These are phyloP conservation scores for Sipunculus nudus DNA, from an alignment of 2,888 invertebrate species.

Conservation along the genomic window DNA sequence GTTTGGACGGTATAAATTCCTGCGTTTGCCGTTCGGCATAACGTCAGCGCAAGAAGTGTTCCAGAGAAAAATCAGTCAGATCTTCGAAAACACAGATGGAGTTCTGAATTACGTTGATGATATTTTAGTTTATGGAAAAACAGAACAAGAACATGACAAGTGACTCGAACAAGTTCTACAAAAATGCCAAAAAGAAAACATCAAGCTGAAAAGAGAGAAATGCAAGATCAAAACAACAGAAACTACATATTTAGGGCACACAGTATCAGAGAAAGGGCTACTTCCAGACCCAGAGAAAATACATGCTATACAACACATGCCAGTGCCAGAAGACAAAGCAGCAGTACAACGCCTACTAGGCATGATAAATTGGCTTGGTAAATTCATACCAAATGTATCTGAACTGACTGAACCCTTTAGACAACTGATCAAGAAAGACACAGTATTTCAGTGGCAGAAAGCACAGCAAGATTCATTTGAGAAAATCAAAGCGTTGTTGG, in stretches of 20 bases:
- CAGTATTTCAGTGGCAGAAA: constrained; percentile 21
- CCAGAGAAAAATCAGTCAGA: constrained; percentile 6
- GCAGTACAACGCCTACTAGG: constrained; percentile 30
- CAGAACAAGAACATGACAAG: not conserved
- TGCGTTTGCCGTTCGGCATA: constrained; percentile 9
- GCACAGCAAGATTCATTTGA: constrained; percentile 35
- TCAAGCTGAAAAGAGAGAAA: not conserved
- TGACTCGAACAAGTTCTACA: not conserved
- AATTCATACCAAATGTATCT: constrained; percentile 22
- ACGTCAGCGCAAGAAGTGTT: constrained; percentile 11
- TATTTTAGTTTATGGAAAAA: not conserved
- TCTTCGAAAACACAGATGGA: not conserved
- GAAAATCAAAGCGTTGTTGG: constrained; percentile 13
- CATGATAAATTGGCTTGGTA: constrained; percentile 23
- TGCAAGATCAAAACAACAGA: not conserved
- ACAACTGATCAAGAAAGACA: constrained; percentile 21
- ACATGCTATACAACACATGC: constrained; percentile 19
- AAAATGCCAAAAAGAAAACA: not conserved
- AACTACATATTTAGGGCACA: constrained; percentile 27
- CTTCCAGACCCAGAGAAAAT: constrained; percentile 29
- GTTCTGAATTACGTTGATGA: constrained; percentile 5
- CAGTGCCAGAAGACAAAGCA: constrained; percentile 11
- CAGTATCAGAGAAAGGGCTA: constrained; percentile 19
- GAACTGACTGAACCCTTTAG: constrained; percentile 17
- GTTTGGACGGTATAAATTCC: constrained; percentile 1